Conservation (phyloP, 2,113 vertebrate species). For the Pseudonaja textilis region DNA sequence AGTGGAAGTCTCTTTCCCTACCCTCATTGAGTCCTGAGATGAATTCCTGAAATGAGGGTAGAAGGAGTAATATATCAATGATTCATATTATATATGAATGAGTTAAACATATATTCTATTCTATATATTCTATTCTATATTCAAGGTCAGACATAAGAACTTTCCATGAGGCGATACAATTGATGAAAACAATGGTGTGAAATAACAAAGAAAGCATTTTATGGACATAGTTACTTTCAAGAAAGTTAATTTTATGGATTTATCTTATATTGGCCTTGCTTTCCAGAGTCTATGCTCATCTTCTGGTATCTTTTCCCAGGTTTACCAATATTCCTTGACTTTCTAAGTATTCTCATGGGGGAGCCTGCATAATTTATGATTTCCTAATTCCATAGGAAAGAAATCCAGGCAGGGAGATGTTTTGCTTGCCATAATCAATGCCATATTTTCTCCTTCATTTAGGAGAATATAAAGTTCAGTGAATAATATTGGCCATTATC, state of each 20-base stretch:
- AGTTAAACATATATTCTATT: neutral
- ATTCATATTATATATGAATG: neutral
- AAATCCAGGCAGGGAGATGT: neutral
- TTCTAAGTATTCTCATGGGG: neutral
- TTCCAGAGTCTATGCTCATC: neutral
- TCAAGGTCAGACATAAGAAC: neutral
- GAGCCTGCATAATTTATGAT: neutral
- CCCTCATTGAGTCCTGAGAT: neutral
- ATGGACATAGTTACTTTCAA: neutral
- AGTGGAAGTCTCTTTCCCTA: neutral
- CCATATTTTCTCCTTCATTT: too few relatives aligned
- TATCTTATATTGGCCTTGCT: neutral
- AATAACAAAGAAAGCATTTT: neutral
- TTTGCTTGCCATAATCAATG: neutral
- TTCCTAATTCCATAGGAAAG: neutral
- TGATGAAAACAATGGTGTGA: neutral
- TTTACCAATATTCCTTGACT: neutral
- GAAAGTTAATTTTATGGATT: neutral
- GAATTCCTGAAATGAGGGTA: neutral
- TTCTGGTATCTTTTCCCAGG: neutral
- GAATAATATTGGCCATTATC: neutral
- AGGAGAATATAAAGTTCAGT: neutral
- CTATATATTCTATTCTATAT: too few relatives aligned
- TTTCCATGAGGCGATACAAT: neutral
- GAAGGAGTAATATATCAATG: neutral